Percentiles rank a stretch among this genome's conserved stretches.
Evolutionary conservation across 2,113 vertebrate genomes (phyloP).

Genomic region (Saimiri boliviensis): DNA sequence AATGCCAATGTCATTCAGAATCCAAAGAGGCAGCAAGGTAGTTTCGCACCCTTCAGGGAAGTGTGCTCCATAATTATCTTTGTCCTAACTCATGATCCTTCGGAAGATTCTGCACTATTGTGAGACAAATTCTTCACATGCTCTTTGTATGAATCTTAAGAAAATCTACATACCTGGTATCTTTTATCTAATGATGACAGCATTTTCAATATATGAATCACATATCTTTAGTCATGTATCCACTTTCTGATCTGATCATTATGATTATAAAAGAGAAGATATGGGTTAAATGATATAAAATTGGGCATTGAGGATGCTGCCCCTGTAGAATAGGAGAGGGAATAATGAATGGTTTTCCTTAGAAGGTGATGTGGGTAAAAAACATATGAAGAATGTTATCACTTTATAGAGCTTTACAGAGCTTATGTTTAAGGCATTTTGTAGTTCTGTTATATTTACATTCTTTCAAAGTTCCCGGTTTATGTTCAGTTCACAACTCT

Average conservation of each 20-base stretch:
- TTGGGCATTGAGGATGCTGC: background rate
- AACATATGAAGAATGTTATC: background rate
- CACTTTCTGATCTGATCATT: background rate
- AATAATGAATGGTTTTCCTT: background rate
- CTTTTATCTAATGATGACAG: background rate
- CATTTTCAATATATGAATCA: accelerated
- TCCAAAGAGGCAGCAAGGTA: background rate
- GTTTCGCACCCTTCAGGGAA: background rate
- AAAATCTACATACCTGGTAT: background rate
- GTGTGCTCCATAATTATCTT: background rate
- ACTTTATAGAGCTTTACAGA: background rate
- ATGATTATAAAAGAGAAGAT: background rate
- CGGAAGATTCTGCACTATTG: background rate
- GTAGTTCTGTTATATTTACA: background rate
- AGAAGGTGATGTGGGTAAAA: background rate
- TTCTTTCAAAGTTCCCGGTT: background rate
- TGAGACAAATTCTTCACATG: background rate
- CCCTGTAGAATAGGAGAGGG: background rate
- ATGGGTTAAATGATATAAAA: background rate
- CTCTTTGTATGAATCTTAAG: background rate
- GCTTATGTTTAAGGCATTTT: background rate
- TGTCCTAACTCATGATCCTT: background rate
- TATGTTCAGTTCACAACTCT: background rate
- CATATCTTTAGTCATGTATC: background rate
- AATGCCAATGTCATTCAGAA: background rate